Evolutionary conservation across 2,113 vertebrate species (phyloP), one percentile per base, ranked within the genome.

Genomic region (Hystrix brachyura): DNA sequence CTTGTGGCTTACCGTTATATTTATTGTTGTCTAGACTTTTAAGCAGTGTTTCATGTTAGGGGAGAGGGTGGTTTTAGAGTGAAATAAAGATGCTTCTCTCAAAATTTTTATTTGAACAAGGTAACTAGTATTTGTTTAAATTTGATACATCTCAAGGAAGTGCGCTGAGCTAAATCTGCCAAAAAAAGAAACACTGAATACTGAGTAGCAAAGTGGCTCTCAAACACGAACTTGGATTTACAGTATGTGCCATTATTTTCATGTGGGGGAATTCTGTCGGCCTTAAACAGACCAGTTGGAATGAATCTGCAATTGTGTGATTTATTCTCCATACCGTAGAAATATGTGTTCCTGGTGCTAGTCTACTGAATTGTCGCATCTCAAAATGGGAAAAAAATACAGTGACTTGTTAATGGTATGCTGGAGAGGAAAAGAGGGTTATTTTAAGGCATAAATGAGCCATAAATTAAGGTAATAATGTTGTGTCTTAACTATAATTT

Each of bases 391-490:
- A 65, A 95, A 60, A 94, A 90, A 92, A 81, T 67, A 82, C 21
- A 60, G 65, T 57, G 87, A 57, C 76, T 92, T 72, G 53, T 81
- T 90, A 97, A 90, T 84, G 51, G 38, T 59, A 60, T 82, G 65
- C 46, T 4, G 0, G 83, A 83, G 79, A 93, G 57, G 23, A 32
- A 81, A 29, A 69, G 21, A 62, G 6, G 46, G 23, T 97, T 92
- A 51, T 88, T 92, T 97, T 59, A 93, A 72, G 53, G 71, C 71
- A 89, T n/a, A 85, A 29, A 85, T 95, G 92, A 90, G 65, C 71
- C n/a, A 21, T 95, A 94, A 90, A 87, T 97, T 92, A 96, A 95
- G 46, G 67, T 93, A 71, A 96, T 84, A 72, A 87, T 96, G 18
- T 74, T 96, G 57, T 90, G 90, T 67, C 64, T 65, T 97, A 95